Base-by-base conservation (phyloP, 2,888 invertebrate genomes). In the Aspidiotus rigidus region DNA sequence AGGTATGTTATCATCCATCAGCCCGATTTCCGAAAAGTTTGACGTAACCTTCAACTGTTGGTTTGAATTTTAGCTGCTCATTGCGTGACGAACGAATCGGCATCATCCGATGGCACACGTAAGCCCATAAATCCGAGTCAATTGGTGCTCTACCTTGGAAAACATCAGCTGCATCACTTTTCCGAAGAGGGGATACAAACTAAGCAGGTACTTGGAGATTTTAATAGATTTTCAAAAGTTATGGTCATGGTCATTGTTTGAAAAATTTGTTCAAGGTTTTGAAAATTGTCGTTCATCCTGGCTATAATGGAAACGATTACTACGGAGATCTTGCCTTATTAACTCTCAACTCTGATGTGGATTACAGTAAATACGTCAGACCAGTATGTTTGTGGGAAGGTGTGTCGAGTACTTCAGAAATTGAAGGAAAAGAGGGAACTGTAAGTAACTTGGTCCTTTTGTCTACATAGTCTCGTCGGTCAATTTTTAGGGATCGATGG, bases 381-480 rank as follows among this genome's bases (percentile, higher is more conserved):
- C 84, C 86, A 0, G 81, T 84, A 10, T 86, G 86, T 73, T 78
- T 85, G n/a, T 85, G 85, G 85, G 80, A 80, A 0, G 75, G 78
- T 61, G 69, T 56, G 7, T 73, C 76, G 0, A 56, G 64, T 6
- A 76, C 83, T 11, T 77, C 74, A 53, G 77, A 79, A 62, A 79
- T 83, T 63, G 78, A 81, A 40, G 81, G 79, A 13, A 79, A 78
- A 74, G 80, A 79, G 70, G 83, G 83, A 72, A 80, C 81, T 64
- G 83, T 83, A 73, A 77, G 80, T 49, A 13, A 13, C n/a, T n/a
- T 49, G 28, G 28, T 28, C 2, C 28, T 28, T 5, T 5, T 28
- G 28, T 28, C 28, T 28, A 1, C 28, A 28, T 28, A 28, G 28
- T 28, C 2, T 28, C 5, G 28, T 28, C 28, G 5, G n/a, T n/a